phyloP scores from a whole-genome alignment of 2,888 invertebrate species.

The Lasioglossum zephyrum region DNA sequence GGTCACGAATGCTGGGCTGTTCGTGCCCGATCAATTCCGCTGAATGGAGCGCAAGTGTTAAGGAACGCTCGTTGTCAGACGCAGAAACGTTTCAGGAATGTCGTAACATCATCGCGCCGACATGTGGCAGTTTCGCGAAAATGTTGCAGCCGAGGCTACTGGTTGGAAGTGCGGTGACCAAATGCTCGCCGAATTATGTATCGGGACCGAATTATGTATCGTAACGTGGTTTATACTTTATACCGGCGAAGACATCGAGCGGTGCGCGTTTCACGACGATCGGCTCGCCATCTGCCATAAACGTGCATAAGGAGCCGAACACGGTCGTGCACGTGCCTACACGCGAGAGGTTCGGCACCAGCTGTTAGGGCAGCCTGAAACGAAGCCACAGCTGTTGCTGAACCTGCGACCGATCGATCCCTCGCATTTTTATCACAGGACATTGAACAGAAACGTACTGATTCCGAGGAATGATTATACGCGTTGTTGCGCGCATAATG shows the following conservation, averaged over 20 bases:
- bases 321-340: conserved; percentile 63
- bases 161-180: conserved; percentile 14
- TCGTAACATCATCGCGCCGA: conserved; percentile 20
- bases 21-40: background rate
- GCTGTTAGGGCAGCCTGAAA: conserved; percentile 57
- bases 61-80: background rate
- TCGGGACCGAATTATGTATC: conserved; percentile 45
- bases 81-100: conserved; percentile 29
- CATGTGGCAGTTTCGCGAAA: conserved; percentile 34
- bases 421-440: conserved; percentile 44
- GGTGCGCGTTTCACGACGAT: conserved; percentile 43
- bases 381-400: conserved; percentile 57
- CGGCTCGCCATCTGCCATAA: conserved; percentile 67
- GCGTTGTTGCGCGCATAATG: conserved; percentile 45
- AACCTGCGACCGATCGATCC: conserved; percentile 55
- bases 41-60: background rate
- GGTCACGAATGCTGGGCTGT: background rate
- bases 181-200: conserved; percentile 46
- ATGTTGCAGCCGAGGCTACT: conserved; percentile 43
- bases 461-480: conserved; percentile 43
- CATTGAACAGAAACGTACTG: conserved; percentile 11
- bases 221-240: conserved; percentile 45
- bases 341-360: conserved; percentile 68
- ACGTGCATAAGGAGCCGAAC: conserved; percentile 49
- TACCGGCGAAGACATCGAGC: conserved; percentile 17